Evolutionary conservation across 2,888 invertebrate species (phyloP).

Genomic region (Drosophila pegasa): DNA sequence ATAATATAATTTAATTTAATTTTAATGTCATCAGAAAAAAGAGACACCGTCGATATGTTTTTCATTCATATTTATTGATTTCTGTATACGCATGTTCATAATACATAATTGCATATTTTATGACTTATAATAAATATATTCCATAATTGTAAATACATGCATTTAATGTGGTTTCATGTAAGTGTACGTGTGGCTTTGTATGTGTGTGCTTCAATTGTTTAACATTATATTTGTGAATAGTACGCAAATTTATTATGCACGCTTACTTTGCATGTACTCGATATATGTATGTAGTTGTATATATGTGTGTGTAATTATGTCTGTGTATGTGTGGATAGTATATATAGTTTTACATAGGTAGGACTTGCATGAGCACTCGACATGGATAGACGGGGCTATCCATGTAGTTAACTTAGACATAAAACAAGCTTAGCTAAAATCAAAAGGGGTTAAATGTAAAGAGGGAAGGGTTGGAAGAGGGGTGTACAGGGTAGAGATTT

Average conservation of each 20-base stretch:
- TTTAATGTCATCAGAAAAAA: background rate
- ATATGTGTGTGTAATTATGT: background rate
- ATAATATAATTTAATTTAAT: background rate
- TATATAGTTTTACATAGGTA: constrained; percentile 51
- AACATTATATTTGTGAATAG: constrained; percentile 60
- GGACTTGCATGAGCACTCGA: constrained; percentile 58
- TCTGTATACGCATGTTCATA: constrained; percentile 78
- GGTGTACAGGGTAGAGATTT: background rate
- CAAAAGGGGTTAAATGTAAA: constrained; percentile 4
- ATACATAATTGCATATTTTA: constrained; percentile 78
- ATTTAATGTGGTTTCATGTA: constrained; percentile 53
- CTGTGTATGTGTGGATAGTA: constrained; percentile 23
- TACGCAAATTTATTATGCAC: constrained; percentile 44
- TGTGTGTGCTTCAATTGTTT: constrained; percentile 63
- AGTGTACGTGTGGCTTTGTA: constrained; percentile 34
- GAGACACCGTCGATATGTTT: constrained; percentile 13
- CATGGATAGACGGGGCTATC: constrained; percentile 19
- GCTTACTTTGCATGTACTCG: constrained; percentile 36
- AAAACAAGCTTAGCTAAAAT: constrained; percentile 60
- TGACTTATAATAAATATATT: constrained; percentile 73
- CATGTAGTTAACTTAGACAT: constrained; percentile 49
- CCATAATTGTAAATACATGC: constrained; percentile 69
- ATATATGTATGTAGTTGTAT: constrained; percentile 21
- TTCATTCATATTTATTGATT: constrained; percentile 79
- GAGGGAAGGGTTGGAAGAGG: background rate